These are phyloP conservation scores for Pachyramphus minor DNA, from an alignment of 2,113 vertebrate species.

Conservation along the genomic window DNA sequence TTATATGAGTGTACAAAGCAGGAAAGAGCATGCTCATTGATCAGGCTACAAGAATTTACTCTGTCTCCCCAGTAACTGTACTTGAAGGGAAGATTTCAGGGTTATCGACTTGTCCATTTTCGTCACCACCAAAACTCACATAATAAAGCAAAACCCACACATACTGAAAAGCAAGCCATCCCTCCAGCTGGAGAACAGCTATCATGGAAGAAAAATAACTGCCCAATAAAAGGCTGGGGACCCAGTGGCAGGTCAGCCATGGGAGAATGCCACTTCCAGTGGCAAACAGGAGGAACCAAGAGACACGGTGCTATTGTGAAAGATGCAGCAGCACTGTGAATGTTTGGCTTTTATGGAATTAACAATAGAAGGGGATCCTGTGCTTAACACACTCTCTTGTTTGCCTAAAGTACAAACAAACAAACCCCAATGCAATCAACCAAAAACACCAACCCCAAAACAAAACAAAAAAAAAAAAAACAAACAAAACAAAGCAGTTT, in stretches of 20 bases:
- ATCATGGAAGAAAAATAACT: neutral
- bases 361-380: neutral
- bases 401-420: neutral
- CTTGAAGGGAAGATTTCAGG: neutral
- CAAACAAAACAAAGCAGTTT: neutral
- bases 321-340: fast-evolving
- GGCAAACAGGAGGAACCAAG: neutral
- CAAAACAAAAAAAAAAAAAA: neutral
- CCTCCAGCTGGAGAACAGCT: neutral
- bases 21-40: neutral
- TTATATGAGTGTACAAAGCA: neutral
- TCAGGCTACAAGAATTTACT: neutral
- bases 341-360: neutral
- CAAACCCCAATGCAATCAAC: neutral
- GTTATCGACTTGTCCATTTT: neutral
- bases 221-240: neutral
- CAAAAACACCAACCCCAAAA: fast-evolving
- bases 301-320: neutral
- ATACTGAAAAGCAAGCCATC: neutral
- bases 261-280: neutral
- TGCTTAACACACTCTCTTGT: neutral
- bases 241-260: fast-evolving
- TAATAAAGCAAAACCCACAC: neutral
- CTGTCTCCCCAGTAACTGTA: neutral
- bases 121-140: neutral